These are phyloP conservation scores for Ceratothoa steindachneri DNA, from an alignment of 2,888 invertebrate species.

Conservation along the genomic window DNA sequence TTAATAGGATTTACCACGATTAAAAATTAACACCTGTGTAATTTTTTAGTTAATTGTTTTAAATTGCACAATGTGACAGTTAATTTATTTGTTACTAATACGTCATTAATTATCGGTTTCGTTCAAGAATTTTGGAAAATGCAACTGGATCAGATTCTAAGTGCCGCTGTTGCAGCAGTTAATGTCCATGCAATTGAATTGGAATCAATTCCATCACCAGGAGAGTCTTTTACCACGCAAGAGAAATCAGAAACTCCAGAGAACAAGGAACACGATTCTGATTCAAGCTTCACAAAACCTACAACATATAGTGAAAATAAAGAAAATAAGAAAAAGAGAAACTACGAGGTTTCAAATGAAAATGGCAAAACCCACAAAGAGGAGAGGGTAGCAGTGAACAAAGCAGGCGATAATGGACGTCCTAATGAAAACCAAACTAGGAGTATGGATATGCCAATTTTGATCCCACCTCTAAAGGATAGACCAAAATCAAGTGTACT, in stretches of 20 bases:
- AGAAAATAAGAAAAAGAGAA: neutral
- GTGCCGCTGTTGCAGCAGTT: conserved; percentile 43
- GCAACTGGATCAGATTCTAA: conserved; percentile 44
- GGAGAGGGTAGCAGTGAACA: neutral
- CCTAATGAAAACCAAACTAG: neutral
- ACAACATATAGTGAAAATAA: neutral
- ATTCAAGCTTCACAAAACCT: no score
- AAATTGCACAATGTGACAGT: no score
- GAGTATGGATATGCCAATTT: neutral
- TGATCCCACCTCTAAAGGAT: neutral
- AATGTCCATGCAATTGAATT: conserved; percentile 25
- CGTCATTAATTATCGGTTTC: no score
- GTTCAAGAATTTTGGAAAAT: no score
- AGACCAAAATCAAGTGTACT: no score
- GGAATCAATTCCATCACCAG: conserved; percentile 20
- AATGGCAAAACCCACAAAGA: neutral
- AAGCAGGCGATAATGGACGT: neutral
- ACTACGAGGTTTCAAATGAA: neutral
- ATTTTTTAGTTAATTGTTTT: no score
- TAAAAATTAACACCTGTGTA: no score
- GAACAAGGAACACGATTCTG: no score
- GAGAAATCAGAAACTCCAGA: no score
- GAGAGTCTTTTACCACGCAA: conserved; percentile 11
- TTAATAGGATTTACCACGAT: no score
- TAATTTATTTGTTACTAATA: no score